These are phyloP conservation scores for Myotis davidii DNA, from an alignment of 2,113 vertebrate genomes.

Conservation along the genomic window DNA sequence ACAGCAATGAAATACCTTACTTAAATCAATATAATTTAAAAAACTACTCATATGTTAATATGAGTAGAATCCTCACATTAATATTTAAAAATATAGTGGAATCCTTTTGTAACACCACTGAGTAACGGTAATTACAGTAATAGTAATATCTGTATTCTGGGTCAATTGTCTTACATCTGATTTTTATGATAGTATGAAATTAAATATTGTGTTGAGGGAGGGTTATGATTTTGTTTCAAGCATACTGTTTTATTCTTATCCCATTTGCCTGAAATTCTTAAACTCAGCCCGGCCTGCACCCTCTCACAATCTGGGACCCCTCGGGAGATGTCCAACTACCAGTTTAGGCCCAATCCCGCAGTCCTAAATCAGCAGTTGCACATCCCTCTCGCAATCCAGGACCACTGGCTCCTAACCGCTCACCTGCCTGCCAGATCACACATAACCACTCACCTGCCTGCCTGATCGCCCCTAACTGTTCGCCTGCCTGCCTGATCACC, in stretches of 20 bases:
- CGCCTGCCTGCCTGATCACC: too few relatives aligned
- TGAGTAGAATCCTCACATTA: not conserved
- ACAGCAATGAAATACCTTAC: not conserved
- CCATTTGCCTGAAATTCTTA: not conserved
- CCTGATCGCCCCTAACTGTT: too few relatives aligned
- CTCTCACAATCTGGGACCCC: too few relatives aligned
- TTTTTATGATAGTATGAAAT: slow-evolving; percentile 19
- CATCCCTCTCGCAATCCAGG: too few relatives aligned
- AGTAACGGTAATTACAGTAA: not conserved
- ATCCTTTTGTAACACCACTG: not conserved
- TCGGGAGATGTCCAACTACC: too few relatives aligned
- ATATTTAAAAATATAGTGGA: not conserved
- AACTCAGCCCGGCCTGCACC: too few relatives aligned
- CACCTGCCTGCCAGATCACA: too few relatives aligned
- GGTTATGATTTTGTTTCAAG: not conserved
- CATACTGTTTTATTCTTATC: not conserved
- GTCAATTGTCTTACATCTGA: not conserved
- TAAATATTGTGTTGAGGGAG: not conserved
- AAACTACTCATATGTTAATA: not conserved
- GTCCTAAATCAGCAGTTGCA: too few relatives aligned
- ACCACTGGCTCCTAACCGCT: too few relatives aligned
- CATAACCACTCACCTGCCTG: too few relatives aligned
- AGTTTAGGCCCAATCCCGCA: too few relatives aligned
- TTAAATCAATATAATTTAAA: slow-evolving; percentile 6
- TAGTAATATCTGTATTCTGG: not conserved